A percentile compares a stretch with the other conserved stretches of the same genome.
Evolutionary conservation across 2,797 vertebrate species (phyloP).

Genomic region (Pangasius sanitwongsei): DNA sequence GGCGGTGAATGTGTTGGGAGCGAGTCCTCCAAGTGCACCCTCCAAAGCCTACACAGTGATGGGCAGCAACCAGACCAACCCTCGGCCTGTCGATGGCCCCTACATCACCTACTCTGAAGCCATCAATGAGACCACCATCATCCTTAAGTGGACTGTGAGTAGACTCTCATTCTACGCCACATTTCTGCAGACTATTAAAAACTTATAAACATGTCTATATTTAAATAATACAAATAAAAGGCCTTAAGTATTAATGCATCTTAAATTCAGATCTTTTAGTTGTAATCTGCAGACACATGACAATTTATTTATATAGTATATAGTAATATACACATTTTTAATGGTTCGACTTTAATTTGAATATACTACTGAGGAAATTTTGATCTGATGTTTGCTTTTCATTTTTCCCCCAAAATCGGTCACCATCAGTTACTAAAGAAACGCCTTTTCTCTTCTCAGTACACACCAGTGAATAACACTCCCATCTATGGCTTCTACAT

Average conservation of each 20-base stretch:
- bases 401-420: background rate
- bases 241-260: background rate
- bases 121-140: conserved; percentile 95
- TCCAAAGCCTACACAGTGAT: conserved; percentile 92
- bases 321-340: background rate
- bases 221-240: background rate
- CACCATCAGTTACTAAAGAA: background rate
- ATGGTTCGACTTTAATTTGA: background rate
- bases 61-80: conserved; percentile 82
- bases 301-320: background rate
- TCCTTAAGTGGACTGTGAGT: conserved; percentile 97
- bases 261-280: background rate
- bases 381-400: background rate
- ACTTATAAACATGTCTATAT: background rate
- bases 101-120: conserved; percentile 99
- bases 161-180: background rate
- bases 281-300: background rate
- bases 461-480: conserved; percentile 93
- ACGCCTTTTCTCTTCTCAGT: conserved; percentile 70
- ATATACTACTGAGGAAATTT: background rate
- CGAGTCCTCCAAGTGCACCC: conserved; percentile 90
- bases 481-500: conserved; percentile 98
- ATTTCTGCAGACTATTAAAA: background rate
- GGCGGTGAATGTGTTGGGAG: conserved; percentile 92
- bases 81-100: conserved; percentile 90